Conservation (phyloP, 2,113 vertebrate genomes). For the Leucoraja erinaceus region DNA sequence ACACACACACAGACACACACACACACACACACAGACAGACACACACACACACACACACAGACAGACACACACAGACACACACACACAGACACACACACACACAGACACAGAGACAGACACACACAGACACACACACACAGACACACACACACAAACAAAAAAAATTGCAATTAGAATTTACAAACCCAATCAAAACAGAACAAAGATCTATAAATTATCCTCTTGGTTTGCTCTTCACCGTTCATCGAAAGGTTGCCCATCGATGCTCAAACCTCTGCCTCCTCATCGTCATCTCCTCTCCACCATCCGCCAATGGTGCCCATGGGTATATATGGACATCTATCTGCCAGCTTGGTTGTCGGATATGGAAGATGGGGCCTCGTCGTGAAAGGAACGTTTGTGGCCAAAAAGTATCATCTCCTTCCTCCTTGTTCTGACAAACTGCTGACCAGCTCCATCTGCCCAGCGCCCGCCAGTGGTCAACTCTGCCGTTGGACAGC, state of each 20-base stretch:
- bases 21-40: too few species aligned
- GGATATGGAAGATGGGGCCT: neutral
- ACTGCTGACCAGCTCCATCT: too few species aligned
- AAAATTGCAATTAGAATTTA: neutral
- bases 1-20: too few species aligned
- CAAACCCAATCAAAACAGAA: neutral
- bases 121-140: too few species aligned
- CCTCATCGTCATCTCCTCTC: too few species aligned
- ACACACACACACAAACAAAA: too few species aligned
- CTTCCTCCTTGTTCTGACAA: neutral
- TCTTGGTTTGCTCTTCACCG: neutral
- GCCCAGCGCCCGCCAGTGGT: too few species aligned
- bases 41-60: too few species aligned
- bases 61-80: too few species aligned
- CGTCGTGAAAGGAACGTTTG: neutral
- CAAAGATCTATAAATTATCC: neutral
- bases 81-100: too few species aligned
- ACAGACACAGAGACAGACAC: too few species aligned
- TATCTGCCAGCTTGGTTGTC: neutral
- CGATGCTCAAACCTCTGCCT: too few species aligned
- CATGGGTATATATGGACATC: neutral
- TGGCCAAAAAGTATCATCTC: neutral
- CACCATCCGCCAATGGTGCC: neutral
- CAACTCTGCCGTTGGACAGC: neutral
- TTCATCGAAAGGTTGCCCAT: neutral